Conservation (phyloP, 2,113 vertebrate genomes). For the Chaenocephalus aceratus region DNA sequence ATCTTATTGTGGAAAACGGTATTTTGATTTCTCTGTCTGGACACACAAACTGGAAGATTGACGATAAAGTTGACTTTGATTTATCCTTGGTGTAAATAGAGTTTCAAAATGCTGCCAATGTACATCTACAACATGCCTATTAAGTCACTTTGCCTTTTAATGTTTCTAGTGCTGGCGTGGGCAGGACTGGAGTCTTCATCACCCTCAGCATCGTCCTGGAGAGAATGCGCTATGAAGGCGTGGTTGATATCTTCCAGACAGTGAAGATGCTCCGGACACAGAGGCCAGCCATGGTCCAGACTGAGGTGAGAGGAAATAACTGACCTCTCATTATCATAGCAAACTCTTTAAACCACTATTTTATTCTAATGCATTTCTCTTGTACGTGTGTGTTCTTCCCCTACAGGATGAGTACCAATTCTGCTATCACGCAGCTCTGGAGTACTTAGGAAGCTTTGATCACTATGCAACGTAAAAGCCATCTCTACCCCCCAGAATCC, state of each 20-base stretch:
- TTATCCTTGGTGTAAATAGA: neutral
- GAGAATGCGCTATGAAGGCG: slow-evolving; percentile 97
- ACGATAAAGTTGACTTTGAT: too few species aligned
- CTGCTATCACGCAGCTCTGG: slow-evolving; percentile 97
- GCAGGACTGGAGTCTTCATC: slow-evolving; percentile 96
- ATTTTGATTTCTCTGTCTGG: too few species aligned
- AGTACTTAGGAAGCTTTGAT: slow-evolving; percentile 99
- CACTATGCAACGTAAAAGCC: slow-evolving; percentile 99
- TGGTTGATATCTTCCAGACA: slow-evolving; percentile 99
- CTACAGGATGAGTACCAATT: slow-evolving; percentile 98
- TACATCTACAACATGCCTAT: neutral
- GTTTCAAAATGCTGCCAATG: neutral
- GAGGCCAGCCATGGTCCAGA: slow-evolving; percentile 98
- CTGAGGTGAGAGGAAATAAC: slow-evolving; percentile 87
- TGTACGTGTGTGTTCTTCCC: slow-evolving; percentile 15
- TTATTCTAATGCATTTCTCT: slow-evolving; percentile 20
- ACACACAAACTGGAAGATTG: too few species aligned
- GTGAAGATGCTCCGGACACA: slow-evolving; percentile 99
- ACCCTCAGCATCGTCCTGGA: slow-evolving; percentile 98
- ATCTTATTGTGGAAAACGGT: too few species aligned
- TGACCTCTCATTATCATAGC: neutral
- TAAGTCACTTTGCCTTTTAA: neutral
- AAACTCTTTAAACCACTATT: neutral
- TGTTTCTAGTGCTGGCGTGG: slow-evolving; percentile 91
- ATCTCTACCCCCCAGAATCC: slow-evolving; percentile 84